A percentile compares a stretch with the other conserved stretches of the same genome.
phyloP scores from a whole-genome alignment of 1,140 invertebrate genomes.

The Rhynchophorus ferrugineus region DNA sequence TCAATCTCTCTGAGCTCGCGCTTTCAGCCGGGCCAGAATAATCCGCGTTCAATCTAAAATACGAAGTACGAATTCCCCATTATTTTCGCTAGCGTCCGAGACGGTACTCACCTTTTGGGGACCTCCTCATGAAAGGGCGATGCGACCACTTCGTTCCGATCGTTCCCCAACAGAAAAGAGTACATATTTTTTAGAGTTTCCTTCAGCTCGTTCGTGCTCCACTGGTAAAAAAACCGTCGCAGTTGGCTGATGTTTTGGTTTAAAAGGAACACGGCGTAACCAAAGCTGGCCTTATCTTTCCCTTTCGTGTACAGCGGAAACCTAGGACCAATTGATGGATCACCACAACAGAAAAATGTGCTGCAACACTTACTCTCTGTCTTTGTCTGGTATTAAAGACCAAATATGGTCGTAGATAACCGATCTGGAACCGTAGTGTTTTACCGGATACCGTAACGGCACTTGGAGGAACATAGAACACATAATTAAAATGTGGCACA shows the following conservation, averaged over 20 bases:
- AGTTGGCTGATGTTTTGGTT: conserved; percentile 85
- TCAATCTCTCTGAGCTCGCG: background rate
- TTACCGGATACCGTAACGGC: conserved; percentile 70
- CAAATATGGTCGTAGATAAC: conserved; percentile 71
- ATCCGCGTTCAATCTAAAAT: too few relatives aligned
- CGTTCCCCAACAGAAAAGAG: conserved; percentile 39
- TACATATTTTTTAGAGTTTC: conserved; percentile 67
- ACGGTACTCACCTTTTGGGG: conserved; percentile 5
- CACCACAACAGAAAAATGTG: background rate
- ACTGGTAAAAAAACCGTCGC: conserved; percentile 57
- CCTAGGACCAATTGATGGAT: conserved; percentile 42
- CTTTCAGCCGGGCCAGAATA: background rate
- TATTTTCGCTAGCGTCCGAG: background rate
- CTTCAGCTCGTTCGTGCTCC: conserved; percentile 61
- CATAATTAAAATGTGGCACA: conserved; percentile 72
- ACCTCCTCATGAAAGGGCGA: background rate
- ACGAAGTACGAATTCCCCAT: background rate
- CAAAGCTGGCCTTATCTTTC: conserved; percentile 65
- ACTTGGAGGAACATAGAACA: conserved; percentile 72
- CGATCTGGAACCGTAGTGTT: conserved; percentile 67
- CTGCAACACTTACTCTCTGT: conserved; percentile 58
- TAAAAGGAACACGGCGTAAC: conserved; percentile 78
- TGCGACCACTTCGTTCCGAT: conserved; percentile 1
- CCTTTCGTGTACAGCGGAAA: conserved; percentile 73
- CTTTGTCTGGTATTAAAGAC: conserved; percentile 59